A percentile compares a stretch with the other conserved stretches of the same genome.
phyloP scores from a whole-genome alignment of 2,888 invertebrate species.

The Taphrorychus bicolor region DNA sequence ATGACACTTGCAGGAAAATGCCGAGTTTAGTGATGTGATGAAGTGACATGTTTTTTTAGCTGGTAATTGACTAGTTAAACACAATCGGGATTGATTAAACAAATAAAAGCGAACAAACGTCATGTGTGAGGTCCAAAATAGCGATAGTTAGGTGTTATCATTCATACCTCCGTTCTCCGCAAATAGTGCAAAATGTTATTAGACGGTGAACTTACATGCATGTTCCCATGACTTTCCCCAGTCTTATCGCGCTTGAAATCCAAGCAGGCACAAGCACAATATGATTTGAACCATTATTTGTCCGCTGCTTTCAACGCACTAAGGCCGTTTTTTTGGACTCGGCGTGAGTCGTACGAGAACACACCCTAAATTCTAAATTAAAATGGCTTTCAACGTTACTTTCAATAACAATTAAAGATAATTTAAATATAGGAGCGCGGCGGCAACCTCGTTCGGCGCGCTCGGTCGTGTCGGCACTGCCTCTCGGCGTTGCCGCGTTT shows the following conservation, averaged over 20 bases:
- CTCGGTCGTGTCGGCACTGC: constrained; percentile 7
- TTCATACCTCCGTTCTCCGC: neutral
- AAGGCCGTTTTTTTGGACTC: neutral
- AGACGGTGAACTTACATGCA: constrained; percentile 51
- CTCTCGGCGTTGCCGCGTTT: constrained; percentile 14
- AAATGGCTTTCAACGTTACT: constrained; percentile 36
- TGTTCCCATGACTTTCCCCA: constrained; percentile 52
- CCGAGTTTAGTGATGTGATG: too few relatives aligned
- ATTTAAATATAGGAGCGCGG: constrained; percentile 40
- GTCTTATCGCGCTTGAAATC: neutral
- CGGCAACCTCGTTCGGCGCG: constrained; percentile 26
- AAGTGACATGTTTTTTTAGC: neutral
- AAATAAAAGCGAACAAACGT: neutral
- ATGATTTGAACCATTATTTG: too few relatives aligned
- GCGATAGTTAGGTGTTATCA: too few relatives aligned
- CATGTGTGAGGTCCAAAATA: too few relatives aligned
- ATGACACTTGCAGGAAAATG: too few relatives aligned
- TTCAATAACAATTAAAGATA: constrained; percentile 40
- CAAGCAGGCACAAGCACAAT: neutral
- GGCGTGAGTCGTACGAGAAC: constrained; percentile 18
- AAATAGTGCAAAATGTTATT: neutral
- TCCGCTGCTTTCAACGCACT: neutral
- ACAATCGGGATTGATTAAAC: neutral
- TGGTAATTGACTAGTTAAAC: neutral
- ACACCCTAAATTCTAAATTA: constrained; percentile 39